phyloP scores from a whole-genome alignment of 1,140 invertebrate genomes.

The Halictus rubicundus region DNA sequence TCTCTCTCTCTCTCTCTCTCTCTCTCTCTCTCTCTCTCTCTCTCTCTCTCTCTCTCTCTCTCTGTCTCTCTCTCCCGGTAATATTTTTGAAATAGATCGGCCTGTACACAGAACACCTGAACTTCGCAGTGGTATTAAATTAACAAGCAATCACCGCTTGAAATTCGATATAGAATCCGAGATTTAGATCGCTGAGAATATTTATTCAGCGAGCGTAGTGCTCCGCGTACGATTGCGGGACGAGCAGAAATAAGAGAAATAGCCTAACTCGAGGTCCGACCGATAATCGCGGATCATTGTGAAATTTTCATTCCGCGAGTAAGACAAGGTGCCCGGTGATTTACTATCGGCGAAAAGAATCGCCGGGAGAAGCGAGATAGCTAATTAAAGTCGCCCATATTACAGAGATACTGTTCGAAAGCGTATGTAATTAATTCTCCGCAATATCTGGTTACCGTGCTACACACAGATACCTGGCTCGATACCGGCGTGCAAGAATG shows the following conservation, averaged over 20 bases:
- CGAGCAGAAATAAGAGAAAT: constrained; percentile 9
- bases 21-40: no score
- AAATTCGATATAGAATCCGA: constrained; percentile 30
- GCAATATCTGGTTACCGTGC: constrained; percentile 43
- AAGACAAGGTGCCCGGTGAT: constrained; percentile 38
- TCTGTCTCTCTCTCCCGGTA: no score
- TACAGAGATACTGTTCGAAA: constrained; percentile 14
- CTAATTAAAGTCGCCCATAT: constrained; percentile 45
- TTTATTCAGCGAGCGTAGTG: neutral
- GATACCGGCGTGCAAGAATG: constrained; percentile 14
- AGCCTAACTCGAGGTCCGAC: neutral
- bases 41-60: no score
- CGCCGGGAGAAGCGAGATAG: constrained; percentile 11
- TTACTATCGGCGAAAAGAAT: constrained; percentile 25
- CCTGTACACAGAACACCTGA: neutral
- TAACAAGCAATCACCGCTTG: neutral
- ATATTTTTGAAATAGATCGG: neutral
- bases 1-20: no score
- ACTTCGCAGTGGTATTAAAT: constrained; percentile 1
- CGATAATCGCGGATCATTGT: constrained; percentile 5
- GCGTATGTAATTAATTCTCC: constrained; percentile 40
- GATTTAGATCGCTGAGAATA: neutral
- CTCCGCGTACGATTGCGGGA: constrained; percentile 3
- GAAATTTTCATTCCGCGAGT: constrained; percentile 34
- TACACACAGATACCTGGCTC: constrained; percentile 17